Evolutionary conservation across 1,140 invertebrate species (phyloP), one percentile per base, ranked within the genome.

Genomic region (Heterodera schachtii): DNA sequence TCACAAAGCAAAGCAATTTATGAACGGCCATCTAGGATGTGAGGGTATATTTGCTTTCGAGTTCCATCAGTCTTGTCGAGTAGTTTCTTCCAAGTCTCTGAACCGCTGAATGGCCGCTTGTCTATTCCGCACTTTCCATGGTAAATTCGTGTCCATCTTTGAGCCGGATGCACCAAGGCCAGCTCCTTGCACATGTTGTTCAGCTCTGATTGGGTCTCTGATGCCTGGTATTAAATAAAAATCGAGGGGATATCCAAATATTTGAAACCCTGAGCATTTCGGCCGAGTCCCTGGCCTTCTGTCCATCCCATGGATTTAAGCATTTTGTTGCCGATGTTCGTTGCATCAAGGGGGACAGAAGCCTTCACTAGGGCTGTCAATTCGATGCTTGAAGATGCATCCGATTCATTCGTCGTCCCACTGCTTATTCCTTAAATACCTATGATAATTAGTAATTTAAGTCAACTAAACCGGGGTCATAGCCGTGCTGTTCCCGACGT

Each of bases 281-380:
- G 95, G 5, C 97, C 97, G 13, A 98, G 91, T 0, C 97, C 97
- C 92, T 95, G 93, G 1, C 97, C 97, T 90, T 96, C 95, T 7
- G 93, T 94, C 97, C 97, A 99, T 0, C 97, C 97, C 97, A 98
- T 98, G 91, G 96, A 98, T 91, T 98, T 96, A 67, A 99, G 90
- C 85, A 99, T 92, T 90, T 95, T 94, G 91, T 94, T 97, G 2
- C 96, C 96, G 85, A 96, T 94, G 90, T 88, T 88, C 9, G 81
- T 75, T 9, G 81, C 84, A 64, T 88, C 87, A 49, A 88, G 74
- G 3, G 87, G 86, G 16, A 64, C 67, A 9, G 75, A 64, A 11
- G 83, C 85, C 43, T 81, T 83, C 16, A 84, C 52, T 5, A 70
- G 66, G 3, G 87, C 86, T 21, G 77, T n/a, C 64, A 78, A 31